phyloP scores from a whole-genome alignment of 2,113 vertebrate genomes.

The Sphyrna mokarran region DNA sequence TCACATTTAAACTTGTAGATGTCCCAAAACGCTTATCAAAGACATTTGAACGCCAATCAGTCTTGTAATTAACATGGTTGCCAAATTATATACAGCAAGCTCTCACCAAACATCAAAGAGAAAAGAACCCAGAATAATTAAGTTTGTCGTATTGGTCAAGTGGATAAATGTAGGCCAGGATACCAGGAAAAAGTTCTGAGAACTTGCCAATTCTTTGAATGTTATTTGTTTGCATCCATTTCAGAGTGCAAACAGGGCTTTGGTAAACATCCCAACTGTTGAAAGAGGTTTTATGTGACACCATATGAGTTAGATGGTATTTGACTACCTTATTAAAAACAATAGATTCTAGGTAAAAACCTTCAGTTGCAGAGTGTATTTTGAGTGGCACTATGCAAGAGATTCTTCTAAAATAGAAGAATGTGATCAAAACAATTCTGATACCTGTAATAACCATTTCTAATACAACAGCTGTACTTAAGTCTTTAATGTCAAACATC shows the following conservation, averaged over 20 bases:
- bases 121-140: background rate
- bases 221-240: background rate
- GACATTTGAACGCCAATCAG: background rate
- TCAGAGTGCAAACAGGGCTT: background rate
- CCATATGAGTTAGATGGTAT: background rate
- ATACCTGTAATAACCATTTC: background rate
- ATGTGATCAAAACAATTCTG: background rate
- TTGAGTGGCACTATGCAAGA: background rate
- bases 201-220: background rate
- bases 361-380: background rate
- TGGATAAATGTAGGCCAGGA: background rate
- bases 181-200: background rate
- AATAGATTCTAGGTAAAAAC: background rate
- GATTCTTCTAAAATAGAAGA: background rate
- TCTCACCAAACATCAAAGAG: background rate
- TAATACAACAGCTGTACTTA: background rate
- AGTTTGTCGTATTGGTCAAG: background rate
- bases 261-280: background rate
- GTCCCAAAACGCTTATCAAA: background rate
- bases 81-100: background rate
- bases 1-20: background rate
- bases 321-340: background rate
- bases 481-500: background rate
- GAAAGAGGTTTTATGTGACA: background rate
- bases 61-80: background rate